phyloP scores from a whole-genome alignment of 1,140 invertebrate genomes.

The Thaumatotibia leucotreta region DNA sequence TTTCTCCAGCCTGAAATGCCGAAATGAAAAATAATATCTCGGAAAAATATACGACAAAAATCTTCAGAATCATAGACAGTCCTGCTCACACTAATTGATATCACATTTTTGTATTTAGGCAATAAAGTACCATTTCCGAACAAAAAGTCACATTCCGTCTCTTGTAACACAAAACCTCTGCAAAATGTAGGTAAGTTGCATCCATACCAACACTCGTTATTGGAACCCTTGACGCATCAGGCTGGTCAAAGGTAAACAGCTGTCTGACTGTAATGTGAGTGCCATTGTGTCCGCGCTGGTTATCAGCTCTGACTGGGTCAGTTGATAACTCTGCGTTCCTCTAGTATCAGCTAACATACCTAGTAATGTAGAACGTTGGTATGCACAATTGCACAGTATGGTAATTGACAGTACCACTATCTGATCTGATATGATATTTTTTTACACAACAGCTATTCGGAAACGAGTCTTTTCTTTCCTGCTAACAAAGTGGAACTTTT shows the following conservation, averaged over 20 bases:
- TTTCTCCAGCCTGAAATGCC: too few relatives aligned
- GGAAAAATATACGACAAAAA: too few relatives aligned
- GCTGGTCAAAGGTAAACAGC: constrained; percentile 9
- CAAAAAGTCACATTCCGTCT: too few relatives aligned
- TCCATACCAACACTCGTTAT: neutral
- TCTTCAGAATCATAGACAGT: too few relatives aligned
- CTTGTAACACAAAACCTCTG: neutral
- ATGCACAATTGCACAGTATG: neutral
- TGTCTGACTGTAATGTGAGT: constrained; percentile 1
- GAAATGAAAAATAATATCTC: too few relatives aligned
- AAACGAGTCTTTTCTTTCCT: too few relatives aligned
- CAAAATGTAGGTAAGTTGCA: neutral
- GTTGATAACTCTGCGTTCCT: constrained; percentile 41
- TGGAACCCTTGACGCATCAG: neutral
- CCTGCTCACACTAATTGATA: too few relatives aligned
- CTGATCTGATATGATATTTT: too few relatives aligned
- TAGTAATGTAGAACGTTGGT: neutral
- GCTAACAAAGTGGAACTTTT: too few relatives aligned
- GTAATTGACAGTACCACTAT: neutral
- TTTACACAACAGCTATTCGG: too few relatives aligned
- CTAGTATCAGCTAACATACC: neutral
- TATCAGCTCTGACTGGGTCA: constrained; percentile 47
- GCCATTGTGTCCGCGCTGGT: constrained; percentile 20
- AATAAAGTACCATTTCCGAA: too few relatives aligned
- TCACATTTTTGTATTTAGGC: too few relatives aligned